Percentiles rank a stretch among this genome's conserved stretches.
Evolutionary conservation across 2,797 vertebrate species (phyloP).

Genomic region (Gobionotothen gibberifrons): DNA sequence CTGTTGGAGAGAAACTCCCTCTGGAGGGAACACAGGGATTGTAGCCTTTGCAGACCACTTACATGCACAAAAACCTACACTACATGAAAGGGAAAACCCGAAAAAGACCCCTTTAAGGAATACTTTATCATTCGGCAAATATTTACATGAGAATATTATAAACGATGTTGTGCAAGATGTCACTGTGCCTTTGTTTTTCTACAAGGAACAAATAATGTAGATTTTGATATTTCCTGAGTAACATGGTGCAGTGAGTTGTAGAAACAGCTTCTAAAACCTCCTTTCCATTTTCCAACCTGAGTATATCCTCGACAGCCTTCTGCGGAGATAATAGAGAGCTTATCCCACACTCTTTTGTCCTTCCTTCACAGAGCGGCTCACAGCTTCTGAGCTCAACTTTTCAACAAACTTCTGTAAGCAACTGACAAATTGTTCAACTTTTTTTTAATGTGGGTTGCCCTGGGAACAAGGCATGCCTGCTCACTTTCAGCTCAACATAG

Average conservation of each 20-base stretch:
- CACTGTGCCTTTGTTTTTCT: too few species aligned
- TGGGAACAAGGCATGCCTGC: constrained; percentile 19
- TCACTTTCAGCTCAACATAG: constrained; percentile 47
- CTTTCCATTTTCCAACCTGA: background rate
- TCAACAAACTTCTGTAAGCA: background rate
- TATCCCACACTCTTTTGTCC: constrained; percentile 25
- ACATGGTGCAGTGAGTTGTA: background rate
- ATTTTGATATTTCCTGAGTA: background rate
- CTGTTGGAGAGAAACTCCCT: too few species aligned
- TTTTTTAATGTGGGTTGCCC: background rate
- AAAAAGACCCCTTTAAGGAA: too few species aligned
- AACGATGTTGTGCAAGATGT: too few species aligned
- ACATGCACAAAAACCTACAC: too few species aligned
- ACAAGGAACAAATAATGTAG: background rate
- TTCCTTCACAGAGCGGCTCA: constrained; percentile 13
- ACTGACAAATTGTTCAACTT: background rate
- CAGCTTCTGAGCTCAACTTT: constrained; percentile 6
- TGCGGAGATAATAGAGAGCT: constrained; percentile 10
- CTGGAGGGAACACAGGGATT: too few species aligned
- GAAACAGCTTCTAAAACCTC: too few species aligned
- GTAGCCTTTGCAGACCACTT: too few species aligned
- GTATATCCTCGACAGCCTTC: constrained; percentile 3
- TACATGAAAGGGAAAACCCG: too few species aligned
- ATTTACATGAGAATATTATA: too few species aligned
- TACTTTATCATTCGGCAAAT: too few species aligned